Conservation (phyloP, 2,797 vertebrate species). For the Mormyrops attenuatus region DNA sequence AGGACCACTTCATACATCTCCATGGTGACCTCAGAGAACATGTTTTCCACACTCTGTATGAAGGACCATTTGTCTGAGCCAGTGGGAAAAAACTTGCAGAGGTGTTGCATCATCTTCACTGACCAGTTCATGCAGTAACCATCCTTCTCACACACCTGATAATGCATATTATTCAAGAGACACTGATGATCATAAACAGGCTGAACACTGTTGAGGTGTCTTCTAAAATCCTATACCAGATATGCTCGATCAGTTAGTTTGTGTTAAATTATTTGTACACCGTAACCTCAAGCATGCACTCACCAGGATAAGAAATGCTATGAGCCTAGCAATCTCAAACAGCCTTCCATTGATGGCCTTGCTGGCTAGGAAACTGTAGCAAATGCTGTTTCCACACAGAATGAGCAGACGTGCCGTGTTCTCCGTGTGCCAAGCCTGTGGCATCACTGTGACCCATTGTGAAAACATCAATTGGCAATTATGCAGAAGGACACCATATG, state of each 20-base stretch:
- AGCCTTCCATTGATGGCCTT: conserved; percentile 72
- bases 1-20: conserved; percentile 64
- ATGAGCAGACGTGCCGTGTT: conserved; percentile 81
- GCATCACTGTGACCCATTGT: conserved; percentile 60
- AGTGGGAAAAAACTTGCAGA: conserved; percentile 66
- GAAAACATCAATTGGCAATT: background rate
- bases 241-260: background rate
- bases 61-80: conserved; percentile 63
- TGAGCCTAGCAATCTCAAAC: conserved; percentile 65
- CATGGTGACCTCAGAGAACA: conserved; percentile 67
- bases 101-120: conserved; percentile 74
- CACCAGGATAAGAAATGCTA: conserved; percentile 79
- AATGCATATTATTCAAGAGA: background rate
- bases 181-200: background rate
- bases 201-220: background rate
- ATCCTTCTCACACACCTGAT: conserved; percentile 85
- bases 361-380: conserved; percentile 76
- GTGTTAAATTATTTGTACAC: background rate
- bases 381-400: conserved; percentile 74
- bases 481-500: conserved; percentile 4
- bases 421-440: conserved; percentile 77
- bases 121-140: conserved; percentile 80
- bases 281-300: conserved; percentile 39
- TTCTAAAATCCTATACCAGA: background rate
- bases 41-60: conserved; percentile 71